Base-by-base conservation (phyloP, 2,797 vertebrate species). In the Mionectes olivaceus region DNA sequence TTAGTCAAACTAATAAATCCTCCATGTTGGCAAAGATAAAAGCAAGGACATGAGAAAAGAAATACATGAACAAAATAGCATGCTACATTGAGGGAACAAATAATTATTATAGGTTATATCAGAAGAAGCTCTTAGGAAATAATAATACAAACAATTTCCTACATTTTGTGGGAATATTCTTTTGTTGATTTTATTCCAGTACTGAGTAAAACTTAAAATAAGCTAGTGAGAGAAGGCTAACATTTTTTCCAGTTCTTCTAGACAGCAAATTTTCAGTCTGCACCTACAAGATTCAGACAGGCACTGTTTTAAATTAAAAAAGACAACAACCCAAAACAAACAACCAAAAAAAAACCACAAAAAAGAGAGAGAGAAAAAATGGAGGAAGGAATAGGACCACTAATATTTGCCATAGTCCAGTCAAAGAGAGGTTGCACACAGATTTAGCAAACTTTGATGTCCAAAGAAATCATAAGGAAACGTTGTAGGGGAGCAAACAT, bases 1-100 rank as follows among this genome's bases (percentile, higher is more conserved):
- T 87, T 83, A 95, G 68, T 83, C 25, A 67, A 84, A 71, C 33
- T 69, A 83, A 85, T 87, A 92, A 91, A 71, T 71, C 27, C 53
- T 93, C 60, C 5, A 10, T 43, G 49, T 84, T 63, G 81, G 64
- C 52, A 87, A 93, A 91, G 69, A 76, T 61, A 74, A 68, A 92
- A 78, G 37, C 25, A 81, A 89, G 53, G 41, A 75, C 21, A 24
- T 73, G n/a, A 74, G 70, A 69, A 80, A 79, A 74, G 59, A 87
- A 95, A 90, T 76, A 49, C 18, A 35, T 46, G 49, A 41, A 77
- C 10, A 87, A 76, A 63, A 41, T 35, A 1, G 2, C 18, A 13
- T 35, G 11, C 61, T 32, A 43, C 13, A 19, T 78, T 73, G 25
- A 86, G 16, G 18, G 65, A 93, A 57, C 24, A 63, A 87, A 69